Evolutionary conservation across 2,888 invertebrate species (phyloP).

Genomic region (Tanypteryx hageni): DNA sequence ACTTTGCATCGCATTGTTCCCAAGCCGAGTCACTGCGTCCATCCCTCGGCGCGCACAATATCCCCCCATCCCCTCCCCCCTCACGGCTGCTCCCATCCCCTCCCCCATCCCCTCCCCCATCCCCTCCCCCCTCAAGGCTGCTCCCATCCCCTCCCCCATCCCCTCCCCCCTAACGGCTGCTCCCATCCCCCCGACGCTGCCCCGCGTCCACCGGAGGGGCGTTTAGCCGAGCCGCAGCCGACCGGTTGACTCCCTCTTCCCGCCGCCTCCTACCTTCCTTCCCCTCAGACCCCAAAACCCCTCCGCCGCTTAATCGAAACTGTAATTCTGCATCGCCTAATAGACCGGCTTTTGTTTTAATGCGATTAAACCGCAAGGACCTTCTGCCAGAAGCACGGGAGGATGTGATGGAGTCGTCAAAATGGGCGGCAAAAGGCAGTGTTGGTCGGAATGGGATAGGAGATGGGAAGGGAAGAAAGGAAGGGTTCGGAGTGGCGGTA

Average conservation of each 20-base stretch:
- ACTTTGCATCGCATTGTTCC: constrained; percentile 50
- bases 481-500: neutral
- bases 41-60: neutral
- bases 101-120: neutral
- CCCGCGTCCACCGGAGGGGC: neutral
- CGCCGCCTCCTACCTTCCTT: neutral
- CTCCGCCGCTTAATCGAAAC: constrained; percentile 39
- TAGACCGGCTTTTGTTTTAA: constrained; percentile 57
- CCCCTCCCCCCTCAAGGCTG: neutral
- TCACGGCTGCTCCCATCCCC: too few species aligned
- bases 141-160: neutral
- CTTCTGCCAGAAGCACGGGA: neutral
- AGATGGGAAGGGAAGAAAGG: neutral
- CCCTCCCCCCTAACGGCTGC: too few species aligned
- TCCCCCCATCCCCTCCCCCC: too few species aligned
- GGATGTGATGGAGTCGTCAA: constrained; percentile 31
- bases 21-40: neutral
- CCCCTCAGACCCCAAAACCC: neutral
- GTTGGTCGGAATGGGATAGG: neutral
- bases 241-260: neutral
- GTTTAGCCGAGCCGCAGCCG: neutral
- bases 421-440: neutral
- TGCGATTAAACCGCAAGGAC: constrained; percentile 46
- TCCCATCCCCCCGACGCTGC: neutral
- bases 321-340: constrained; percentile 52